Base-by-base conservation (phyloP, 2,113 vertebrate species). In the Corydoras sp. region DNA sequence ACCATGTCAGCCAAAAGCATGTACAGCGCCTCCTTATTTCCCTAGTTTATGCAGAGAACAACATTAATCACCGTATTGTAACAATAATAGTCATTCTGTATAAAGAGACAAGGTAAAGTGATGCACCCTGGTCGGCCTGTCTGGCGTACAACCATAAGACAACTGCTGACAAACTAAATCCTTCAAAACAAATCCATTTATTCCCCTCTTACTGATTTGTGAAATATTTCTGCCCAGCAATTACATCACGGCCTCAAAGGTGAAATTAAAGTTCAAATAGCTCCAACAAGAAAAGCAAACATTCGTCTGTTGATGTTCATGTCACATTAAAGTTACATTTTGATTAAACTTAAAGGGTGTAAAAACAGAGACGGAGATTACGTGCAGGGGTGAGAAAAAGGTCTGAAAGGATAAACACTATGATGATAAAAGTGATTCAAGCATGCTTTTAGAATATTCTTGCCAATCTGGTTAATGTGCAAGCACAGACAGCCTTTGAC, bases 181-280 rank as follows among this genome's bases (percentile, higher is more conserved):
- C 14, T 65, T 63, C 10, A 31, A 71, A 72, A 77, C 66, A 77
- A 73, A 63, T 43, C 43, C 68, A 48, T 53, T 12, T 24, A 60
- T 69, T 75, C 71, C 69, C 74, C 76, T 72, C 69, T 73, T 66
- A 62, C 77, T 73, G 69, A 35, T 60, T 51, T 8, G 50, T 60
- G 31, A 31, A 35, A 55, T 48, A 66, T 68, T 80, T 69, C 72
- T 9, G 51, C 71, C 66, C 48, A 66, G 71, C 53, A 30, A 65
- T 85, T 73, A 82, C 83, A 75, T 84, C 83, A 84, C 66, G 58
- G 80, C 80, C 83, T 85, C 82, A 83, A 85, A 81, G 80, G 83
- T 67, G 81, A 88, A 79, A 62, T 48, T 62, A 63, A 79, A 58
- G 65, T 72, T 72, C 63, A 77, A 83, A 84, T 83, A 81, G 31